phyloP scores from a whole-genome alignment of 2,113 vertebrate genomes.

The Peromyscus maniculatus region DNA sequence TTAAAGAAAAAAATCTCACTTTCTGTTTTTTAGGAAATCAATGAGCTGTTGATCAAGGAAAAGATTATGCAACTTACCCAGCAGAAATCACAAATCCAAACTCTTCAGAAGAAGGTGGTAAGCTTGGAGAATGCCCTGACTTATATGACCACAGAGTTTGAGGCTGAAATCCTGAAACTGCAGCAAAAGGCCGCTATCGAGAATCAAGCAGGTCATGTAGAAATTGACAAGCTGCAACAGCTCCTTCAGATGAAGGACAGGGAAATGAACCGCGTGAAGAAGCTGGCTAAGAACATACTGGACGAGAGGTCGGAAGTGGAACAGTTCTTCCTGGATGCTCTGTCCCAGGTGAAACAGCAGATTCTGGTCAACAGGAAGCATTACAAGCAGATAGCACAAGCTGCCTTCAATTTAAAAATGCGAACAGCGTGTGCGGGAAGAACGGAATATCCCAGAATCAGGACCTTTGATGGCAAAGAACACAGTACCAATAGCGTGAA shows the following conservation, averaged over 20 bases:
- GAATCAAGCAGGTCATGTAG: slow-evolving; percentile 83
- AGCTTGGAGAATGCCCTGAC: slow-evolving; percentile 87
- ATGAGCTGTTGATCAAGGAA: slow-evolving; percentile 87
- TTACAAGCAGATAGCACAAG: slow-evolving; percentile 89
- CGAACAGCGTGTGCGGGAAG: slow-evolving; percentile 88
- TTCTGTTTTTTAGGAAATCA: slow-evolving; percentile 87
- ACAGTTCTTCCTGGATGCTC: slow-evolving; percentile 91
- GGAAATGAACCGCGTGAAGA: slow-evolving; percentile 91
- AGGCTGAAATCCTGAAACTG: slow-evolving; percentile 78
- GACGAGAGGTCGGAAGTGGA: slow-evolving; percentile 92
- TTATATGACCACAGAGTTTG: slow-evolving; percentile 82
- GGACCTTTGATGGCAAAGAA: slow-evolving; percentile 90
- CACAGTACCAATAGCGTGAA: slow-evolving; percentile 92
- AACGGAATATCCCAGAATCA: slow-evolving; percentile 90
- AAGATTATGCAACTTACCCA: slow-evolving; percentile 86
- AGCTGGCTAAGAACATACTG: slow-evolving; percentile 88
- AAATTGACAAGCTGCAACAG: slow-evolving; percentile 90
- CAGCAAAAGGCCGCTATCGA: slow-evolving; percentile 76
- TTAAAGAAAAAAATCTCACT: slow-evolving; percentile 18
- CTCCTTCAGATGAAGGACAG: slow-evolving; percentile 89
- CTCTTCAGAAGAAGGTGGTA: slow-evolving; percentile 86
- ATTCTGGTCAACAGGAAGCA: slow-evolving; percentile 87
- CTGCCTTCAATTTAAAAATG: slow-evolving; percentile 88
- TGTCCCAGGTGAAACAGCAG: slow-evolving; percentile 91
- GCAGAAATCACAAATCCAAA: slow-evolving; percentile 86